A percentile compares a stretch with the other conserved stretches of the same genome.
phyloP scores from a whole-genome alignment of 2,888 invertebrate species.

The Amphiduros pacificus region DNA sequence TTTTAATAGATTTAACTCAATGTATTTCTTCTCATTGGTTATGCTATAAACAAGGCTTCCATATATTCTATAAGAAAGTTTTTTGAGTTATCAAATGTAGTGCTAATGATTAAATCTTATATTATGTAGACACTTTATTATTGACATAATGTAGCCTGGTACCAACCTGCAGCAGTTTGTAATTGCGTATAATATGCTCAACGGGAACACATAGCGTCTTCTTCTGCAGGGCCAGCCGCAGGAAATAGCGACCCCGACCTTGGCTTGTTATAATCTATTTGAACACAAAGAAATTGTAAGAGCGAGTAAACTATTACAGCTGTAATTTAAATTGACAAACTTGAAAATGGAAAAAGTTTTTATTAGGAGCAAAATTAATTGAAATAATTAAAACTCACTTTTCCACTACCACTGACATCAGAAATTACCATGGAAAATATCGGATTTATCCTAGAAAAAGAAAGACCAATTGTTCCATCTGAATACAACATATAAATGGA shows the following conservation, averaged over 20 bases:
- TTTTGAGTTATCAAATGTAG: no score
- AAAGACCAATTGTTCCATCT: background rate
- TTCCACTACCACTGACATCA: constrained; percentile 1
- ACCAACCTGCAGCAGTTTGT: constrained; percentile 4
- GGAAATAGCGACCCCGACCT: constrained; percentile 24
- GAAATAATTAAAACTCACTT: constrained; percentile 5
- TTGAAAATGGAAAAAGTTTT: background rate
- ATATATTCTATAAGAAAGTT: no score
- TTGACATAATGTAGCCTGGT: background rate
- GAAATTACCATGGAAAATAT: constrained; percentile 16
- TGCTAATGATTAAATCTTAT: no score
- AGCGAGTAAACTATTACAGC: background rate
- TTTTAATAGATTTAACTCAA: no score
- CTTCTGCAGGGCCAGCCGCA: constrained; percentile 28
- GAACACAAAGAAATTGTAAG: background rate
- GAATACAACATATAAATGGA: no score
- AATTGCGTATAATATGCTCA: constrained; percentile 15
- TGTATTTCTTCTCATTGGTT: no score
- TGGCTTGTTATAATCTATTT: constrained; percentile 6
- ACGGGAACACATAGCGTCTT: constrained; percentile 18
- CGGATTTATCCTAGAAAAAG: constrained; percentile 12
- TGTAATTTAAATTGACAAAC: background rate
- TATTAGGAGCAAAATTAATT: background rate
- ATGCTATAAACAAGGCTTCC: no score
- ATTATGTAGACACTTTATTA: no score